A percentile compares a stretch with the other conserved stretches of the same genome.
Evolutionary conservation across 2,797 vertebrate species (phyloP).

Genomic region (Mormyrops attenuatus): DNA sequence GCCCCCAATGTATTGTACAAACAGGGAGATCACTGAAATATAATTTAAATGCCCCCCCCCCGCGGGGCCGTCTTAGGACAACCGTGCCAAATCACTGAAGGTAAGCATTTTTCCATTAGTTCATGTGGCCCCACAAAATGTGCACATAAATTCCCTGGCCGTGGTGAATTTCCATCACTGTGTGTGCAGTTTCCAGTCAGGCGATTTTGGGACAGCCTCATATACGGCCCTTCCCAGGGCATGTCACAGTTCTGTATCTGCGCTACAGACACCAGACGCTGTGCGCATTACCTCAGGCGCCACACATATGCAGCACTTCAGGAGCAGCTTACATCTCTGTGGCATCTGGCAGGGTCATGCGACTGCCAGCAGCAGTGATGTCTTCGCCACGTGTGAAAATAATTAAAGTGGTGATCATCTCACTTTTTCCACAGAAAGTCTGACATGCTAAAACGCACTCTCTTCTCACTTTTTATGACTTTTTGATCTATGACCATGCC

Average conservation of each 20-base stretch:
- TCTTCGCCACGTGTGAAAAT: constrained; percentile 12
- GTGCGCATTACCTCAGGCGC: constrained; percentile 26
- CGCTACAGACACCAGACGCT: constrained; percentile 26
- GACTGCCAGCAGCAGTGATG: constrained; percentile 23
- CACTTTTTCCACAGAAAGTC: constrained; percentile 37
- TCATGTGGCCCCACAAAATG: constrained; percentile 9
- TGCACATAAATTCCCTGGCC: constrained; percentile 15
- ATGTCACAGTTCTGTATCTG: constrained; percentile 19
- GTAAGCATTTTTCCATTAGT: constrained; percentile 22
- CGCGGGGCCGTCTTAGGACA: background rate
- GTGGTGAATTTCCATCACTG: constrained; percentile 27
- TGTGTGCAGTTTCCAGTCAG: constrained; percentile 15
- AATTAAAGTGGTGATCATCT: constrained; percentile 27
- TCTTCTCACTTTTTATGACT: background rate
- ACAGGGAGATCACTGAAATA: background rate
- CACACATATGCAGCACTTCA: constrained; percentile 35
- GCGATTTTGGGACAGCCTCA: constrained; percentile 6
- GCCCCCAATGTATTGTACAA: background rate
- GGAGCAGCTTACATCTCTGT: constrained; percentile 17
- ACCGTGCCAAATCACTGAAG: constrained; percentile 17
- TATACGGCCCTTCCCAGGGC: constrained; percentile 22
- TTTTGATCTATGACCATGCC: background rate
- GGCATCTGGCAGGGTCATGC: constrained; percentile 24
- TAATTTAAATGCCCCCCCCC: background rate
- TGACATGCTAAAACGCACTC: constrained; percentile 29